Conservation (phyloP, 2,113 vertebrate species). For the Myotis yumanensis region DNA sequence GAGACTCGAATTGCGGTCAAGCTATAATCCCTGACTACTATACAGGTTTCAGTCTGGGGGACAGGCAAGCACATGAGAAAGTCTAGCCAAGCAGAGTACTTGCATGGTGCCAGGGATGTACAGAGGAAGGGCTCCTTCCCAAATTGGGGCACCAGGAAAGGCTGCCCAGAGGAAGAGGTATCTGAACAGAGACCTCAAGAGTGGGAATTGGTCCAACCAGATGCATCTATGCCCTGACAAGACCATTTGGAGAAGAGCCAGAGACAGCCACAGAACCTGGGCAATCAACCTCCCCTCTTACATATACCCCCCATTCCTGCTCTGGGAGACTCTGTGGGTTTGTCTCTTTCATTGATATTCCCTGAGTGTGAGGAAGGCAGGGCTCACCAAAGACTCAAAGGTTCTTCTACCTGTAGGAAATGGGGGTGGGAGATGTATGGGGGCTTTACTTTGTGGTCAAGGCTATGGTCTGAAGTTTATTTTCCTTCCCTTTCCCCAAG, state of each 20-base stretch:
- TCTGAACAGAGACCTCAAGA: background rate
- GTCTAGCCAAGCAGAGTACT: background rate
- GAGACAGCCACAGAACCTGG: background rate
- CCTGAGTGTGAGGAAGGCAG: background rate
- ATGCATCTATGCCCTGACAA: background rate
- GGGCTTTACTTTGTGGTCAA: background rate
- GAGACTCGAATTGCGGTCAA: background rate
- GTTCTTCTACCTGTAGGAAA: background rate
- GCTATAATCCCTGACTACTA: background rate
- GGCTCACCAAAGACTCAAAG: background rate
- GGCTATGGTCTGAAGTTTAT: background rate
- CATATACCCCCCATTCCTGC: background rate
- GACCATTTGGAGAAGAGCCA: background rate
- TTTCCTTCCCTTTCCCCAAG: background rate
- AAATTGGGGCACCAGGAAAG: background rate
- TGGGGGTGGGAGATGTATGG: background rate
- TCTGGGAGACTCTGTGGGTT: background rate
- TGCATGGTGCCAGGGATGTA: background rate
- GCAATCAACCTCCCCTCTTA: background rate
- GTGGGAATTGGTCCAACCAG: background rate
- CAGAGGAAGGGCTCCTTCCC: background rate
- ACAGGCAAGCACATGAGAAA: background rate
- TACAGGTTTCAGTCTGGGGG: background rate
- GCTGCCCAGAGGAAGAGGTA: background rate
- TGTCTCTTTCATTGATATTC: background rate